Conservation (phyloP, 2,888 invertebrate genomes). For the Diogma glabrata region DNA sequence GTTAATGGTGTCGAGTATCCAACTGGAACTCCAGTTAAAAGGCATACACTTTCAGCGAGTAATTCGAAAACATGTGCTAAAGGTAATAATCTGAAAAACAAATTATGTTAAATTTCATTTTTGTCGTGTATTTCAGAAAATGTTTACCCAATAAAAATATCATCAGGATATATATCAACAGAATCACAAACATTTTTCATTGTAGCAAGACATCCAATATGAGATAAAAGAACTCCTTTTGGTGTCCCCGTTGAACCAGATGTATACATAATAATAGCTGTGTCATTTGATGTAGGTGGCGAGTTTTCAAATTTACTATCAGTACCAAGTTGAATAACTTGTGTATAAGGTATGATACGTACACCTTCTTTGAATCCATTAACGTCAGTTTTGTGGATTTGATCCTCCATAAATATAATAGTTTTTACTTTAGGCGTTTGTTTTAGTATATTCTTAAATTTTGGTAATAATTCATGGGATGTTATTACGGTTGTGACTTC, state of each 20-base stretch:
- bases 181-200: conserved; percentile 72
- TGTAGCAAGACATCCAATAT: conserved; percentile 69
- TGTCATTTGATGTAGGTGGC: conserved; percentile 60
- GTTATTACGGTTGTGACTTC: conserved; percentile 90
- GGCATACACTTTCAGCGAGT: conserved; percentile 76
- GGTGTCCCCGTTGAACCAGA: conserved; percentile 95
- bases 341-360: conserved; percentile 59
- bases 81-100: conserved; percentile 88
- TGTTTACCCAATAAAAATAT: too few species aligned
- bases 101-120: too few species aligned
- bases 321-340: conserved; percentile 49
- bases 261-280: conserved; percentile 98
- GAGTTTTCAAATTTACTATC: conserved; percentile 42
- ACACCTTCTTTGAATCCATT: conserved; percentile 62
- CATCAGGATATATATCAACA: conserved; percentile 56
- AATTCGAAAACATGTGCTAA: conserved; percentile 95
- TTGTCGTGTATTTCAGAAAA: too few species aligned
- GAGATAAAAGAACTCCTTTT: conserved; percentile 77
- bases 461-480: conserved; percentile 80
- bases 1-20: conserved; percentile 96
- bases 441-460: conserved; percentile 67
- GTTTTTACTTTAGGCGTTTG: conserved; percentile 65
- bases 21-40: conserved; percentile 78
- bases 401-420: conserved; percentile 81
- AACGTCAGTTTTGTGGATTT: conserved; percentile 57